Conservation (phyloP, 2,888 invertebrate species). For the Stenichneumon culpator region DNA sequence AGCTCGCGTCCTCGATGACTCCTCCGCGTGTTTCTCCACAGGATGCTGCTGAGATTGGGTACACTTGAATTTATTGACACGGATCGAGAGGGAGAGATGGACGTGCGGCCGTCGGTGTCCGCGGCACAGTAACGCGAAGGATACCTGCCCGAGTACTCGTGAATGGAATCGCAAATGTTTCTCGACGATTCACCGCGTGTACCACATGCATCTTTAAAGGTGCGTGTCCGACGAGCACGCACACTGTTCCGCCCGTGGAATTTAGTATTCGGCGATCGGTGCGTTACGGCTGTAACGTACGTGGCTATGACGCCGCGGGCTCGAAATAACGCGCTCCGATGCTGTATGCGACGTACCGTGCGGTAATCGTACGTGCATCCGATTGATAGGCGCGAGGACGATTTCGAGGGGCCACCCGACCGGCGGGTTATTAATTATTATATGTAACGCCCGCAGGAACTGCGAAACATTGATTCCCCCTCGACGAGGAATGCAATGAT, state of each 20-base stretch:
- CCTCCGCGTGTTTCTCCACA: conserved; percentile 26
- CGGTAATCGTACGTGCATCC: conserved; percentile 67
- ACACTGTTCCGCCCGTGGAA: conserved; percentile 21
- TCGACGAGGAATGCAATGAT: background rate
- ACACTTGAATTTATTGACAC: conserved; percentile 79
- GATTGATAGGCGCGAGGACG: conserved; percentile 55
- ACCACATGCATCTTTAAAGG: conserved; percentile 24
- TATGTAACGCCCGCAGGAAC: background rate
- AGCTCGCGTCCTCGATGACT: conserved; percentile 13
- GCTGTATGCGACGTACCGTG: conserved; percentile 53
- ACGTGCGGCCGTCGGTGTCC: conserved; percentile 14
- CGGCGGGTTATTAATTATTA: conserved; percentile 29
- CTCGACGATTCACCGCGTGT: background rate
- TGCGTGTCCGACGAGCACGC: conserved; percentile 40
- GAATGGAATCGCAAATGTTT: conserved; percentile 55
- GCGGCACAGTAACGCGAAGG: conserved; percentile 50
- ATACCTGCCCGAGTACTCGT: conserved; percentile 48
- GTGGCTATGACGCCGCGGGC: conserved; percentile 62
- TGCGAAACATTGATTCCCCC: background rate
- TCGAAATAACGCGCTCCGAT: conserved; percentile 59
- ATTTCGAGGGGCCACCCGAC: conserved; percentile 29
- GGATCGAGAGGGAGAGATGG: conserved; percentile 67
- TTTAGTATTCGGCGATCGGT: conserved; percentile 66
- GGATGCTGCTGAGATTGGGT: conserved; percentile 80
- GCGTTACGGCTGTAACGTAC: conserved; percentile 55